Base-by-base conservation (phyloP, 2,113 vertebrate genomes). In the Osmerus mordax region DNA sequence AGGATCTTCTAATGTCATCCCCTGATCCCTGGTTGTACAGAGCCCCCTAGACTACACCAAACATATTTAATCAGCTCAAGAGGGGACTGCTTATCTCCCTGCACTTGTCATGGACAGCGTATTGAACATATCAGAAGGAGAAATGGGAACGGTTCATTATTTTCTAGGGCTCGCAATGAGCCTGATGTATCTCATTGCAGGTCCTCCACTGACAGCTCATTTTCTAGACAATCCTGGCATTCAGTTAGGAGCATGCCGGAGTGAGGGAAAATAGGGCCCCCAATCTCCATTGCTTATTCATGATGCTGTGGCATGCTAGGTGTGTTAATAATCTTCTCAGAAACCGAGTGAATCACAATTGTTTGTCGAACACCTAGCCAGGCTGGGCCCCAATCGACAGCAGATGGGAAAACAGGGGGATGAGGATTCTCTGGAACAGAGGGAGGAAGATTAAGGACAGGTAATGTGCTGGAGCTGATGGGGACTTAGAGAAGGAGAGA, bases 281-380 rank as follows among this genome's bases (percentile, higher is more conserved):
- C 74, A 86, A 83, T 89, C 74, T 84, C 79, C 79, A 91, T 91
- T 91, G 86, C 90, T 90, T 92, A 92, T 92, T 91, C 90, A 91
- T 90, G 89, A 87, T n/a, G 78, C 86, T 65, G 79, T 81, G 81
- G 79, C 81, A 84, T 87, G 86, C 86, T 89, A 91, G 88, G 88
- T 89, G 88, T 90, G 87, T 91, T 92, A 91, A 92, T 91, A 92
- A 92, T 92, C 89, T 89, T 84, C 62, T 71, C 82, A 83, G 89
- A 91, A 91, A 88, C 82, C 81, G 61, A 83, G 83, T 79, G 86
- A 90, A 90, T 90, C 87, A 75, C 86, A 81, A 84, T 89, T 91
- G 88, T 92, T 93, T 92, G 90, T 89, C 80, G 85, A 90, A 91
- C 87, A 90, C 82, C 81, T 81, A 76, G 81, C 80, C 78, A 81